Base-by-base conservation (phyloP, 1,140 invertebrate species). In the Drosophila serrata region DNA sequence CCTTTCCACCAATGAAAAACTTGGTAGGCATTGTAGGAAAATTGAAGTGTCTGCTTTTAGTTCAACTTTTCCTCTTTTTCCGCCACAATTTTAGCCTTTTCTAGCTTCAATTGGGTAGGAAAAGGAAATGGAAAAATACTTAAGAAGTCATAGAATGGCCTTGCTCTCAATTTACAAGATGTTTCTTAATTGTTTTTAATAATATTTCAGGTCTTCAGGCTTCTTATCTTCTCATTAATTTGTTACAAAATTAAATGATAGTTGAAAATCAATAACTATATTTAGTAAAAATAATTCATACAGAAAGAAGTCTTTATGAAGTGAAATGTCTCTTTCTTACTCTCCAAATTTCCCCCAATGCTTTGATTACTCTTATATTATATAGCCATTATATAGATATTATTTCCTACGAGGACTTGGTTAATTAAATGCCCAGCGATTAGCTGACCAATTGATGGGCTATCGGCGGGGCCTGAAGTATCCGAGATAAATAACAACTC, bases 31-130 rank as follows among this genome's bases (percentile, higher is more conserved):
- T 29, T 55, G 51, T 37, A 1, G 37, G 37, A 68, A 67, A 46
- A 76, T 76, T 60, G 55, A 76, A 68, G 68, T 48, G 53, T 60
- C 61, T 35, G 29, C 37, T 17, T 55, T 29, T 65, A 43, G 35
- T 37, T 48, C 13, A 17, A 13, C 12, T 31, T 49, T n/a, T 22
- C 13, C 31, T 19, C 17, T 42, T n/a, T 37, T 22, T 19, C 13
- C 6, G 19, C 27, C 43, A 5, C 24, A 37, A 33, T 56, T 60
- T 43, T 15, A 4, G 9, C 6, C 4, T 24, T 35, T 19, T 15
- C 17, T 11, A 37, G 51, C 19, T 24, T 55, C 19, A 53, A 37
- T 15, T 53, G 49, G 13, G 3, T 12, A 11, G 19, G 17, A 55
- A 37, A 22, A 15, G 17, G 4, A 53, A 22, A 53, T n/a, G 19